phyloP scores from a whole-genome alignment of 2,113 vertebrate genomes.

The Stictonetta naevosa region DNA sequence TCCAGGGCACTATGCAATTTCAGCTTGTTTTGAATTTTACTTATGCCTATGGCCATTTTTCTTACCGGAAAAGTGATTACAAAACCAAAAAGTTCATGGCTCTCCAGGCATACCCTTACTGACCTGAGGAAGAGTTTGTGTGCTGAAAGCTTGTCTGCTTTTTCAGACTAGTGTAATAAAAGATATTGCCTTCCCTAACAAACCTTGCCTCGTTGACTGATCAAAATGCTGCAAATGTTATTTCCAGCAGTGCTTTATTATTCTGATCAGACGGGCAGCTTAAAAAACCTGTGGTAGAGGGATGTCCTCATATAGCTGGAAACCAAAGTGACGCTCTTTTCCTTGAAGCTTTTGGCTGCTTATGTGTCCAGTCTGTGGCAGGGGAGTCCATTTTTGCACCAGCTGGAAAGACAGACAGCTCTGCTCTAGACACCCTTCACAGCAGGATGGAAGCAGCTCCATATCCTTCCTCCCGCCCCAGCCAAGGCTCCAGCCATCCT shows the following conservation, averaged over 20 bases:
- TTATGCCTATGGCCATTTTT: background rate
- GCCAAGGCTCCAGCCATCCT: background rate
- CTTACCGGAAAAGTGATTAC: background rate
- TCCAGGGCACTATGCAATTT: background rate
- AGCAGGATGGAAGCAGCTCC: background rate
- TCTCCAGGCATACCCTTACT: background rate
- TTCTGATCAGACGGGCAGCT: background rate
- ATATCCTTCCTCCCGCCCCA: background rate
- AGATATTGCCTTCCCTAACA: background rate
- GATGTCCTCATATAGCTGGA: background rate
- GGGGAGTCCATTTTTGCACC: background rate
- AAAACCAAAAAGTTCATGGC: background rate
- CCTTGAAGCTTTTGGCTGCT: background rate
- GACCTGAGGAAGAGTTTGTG: background rate
- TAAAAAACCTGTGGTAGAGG: background rate
- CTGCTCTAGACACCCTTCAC: background rate
- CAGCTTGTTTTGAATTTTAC: background rate
- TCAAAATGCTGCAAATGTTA: background rate
- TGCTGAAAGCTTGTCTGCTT: constrained; percentile 6
- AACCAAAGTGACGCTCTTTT: background rate
- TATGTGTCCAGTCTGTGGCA: background rate
- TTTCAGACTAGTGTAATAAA: background rate
- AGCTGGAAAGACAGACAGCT: background rate
- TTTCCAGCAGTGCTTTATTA: background rate
- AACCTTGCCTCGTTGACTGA: background rate